These are phyloP conservation scores for Meleagris gallopavo DNA, from an alignment of 2,113 vertebrate genomes.

Conservation along the genomic window DNA sequence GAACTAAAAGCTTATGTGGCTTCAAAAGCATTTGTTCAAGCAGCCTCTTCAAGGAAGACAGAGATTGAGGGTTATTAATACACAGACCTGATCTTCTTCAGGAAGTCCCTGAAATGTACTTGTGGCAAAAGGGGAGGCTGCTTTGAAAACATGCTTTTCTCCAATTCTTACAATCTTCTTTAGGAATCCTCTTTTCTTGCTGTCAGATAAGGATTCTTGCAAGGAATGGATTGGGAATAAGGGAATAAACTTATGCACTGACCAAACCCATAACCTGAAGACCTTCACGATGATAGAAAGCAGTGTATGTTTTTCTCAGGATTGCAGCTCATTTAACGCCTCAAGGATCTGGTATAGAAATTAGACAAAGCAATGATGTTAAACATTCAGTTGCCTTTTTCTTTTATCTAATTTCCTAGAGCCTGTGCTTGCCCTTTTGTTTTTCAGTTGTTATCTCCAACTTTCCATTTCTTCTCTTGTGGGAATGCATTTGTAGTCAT, in stretches of 20 bases:
- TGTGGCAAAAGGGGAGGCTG: background rate
- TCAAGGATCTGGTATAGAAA: background rate
- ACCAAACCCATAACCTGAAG: background rate
- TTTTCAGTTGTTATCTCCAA: background rate
- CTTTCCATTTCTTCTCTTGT: background rate
- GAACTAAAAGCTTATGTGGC: slow-evolving; percentile 18
- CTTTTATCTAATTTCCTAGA: background rate
- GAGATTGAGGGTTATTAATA: slow-evolving; percentile 3
- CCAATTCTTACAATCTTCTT: background rate
- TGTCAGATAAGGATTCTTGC: background rate
- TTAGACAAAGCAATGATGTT: background rate
- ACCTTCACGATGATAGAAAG: background rate
- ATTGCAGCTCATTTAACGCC: background rate
- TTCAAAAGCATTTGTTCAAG: slow-evolving; percentile 31
- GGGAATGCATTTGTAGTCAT: background rate
- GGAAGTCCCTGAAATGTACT: slow-evolving; percentile 1
- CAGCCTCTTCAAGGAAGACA: background rate
- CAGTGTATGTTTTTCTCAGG: background rate
- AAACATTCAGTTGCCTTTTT: background rate
- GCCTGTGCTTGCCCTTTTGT: background rate
- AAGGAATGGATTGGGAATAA: background rate
- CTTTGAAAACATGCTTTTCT: background rate
- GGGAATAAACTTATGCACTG: background rate
- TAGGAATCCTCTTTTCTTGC: background rate
- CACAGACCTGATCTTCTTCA: background rate